Conservation (phyloP, 2,113 vertebrate species). For the Mellivora capensis region DNA sequence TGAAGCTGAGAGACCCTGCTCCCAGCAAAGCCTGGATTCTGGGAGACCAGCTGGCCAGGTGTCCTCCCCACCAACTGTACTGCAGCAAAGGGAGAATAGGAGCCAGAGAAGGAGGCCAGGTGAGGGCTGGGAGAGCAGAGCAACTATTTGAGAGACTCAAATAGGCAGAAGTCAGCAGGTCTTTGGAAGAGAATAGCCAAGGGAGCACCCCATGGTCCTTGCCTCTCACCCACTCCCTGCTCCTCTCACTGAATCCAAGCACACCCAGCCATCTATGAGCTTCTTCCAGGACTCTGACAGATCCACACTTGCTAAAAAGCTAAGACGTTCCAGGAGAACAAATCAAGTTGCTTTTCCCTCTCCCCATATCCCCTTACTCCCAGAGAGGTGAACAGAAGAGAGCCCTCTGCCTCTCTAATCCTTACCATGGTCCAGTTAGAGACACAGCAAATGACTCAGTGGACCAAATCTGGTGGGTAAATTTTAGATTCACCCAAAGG, state of each 20-base stretch:
- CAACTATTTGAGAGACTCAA: not conserved
- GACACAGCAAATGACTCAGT: not conserved
- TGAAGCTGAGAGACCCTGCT: not conserved
- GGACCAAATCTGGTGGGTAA: not conserved
- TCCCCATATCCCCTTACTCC: not conserved
- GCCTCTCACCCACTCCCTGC: not conserved
- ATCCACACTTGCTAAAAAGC: not conserved
- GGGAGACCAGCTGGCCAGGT: not conserved
- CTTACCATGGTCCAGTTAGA: not conserved
- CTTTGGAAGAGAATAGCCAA: not conserved
- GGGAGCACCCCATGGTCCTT: too few relatives aligned
- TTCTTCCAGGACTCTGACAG: not conserved
- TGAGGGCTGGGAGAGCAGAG: not conserved
- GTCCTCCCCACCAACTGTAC: not conserved
- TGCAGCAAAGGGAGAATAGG: not conserved
- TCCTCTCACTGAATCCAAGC: not conserved
- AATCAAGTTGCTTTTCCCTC: not conserved
- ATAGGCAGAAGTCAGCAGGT: not conserved
- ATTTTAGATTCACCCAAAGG: not conserved
- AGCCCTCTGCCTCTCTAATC: not conserved
- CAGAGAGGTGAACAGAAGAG: not conserved
- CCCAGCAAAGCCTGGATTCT: not conserved
- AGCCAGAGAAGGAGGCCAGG: not conserved
- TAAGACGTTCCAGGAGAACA: conserved; percentile 14
- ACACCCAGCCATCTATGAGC: not conserved